These are phyloP conservation scores for Parasteatoda tepidariorum DNA, from an alignment of 1,140 invertebrate species.

Conservation along the genomic window DNA sequence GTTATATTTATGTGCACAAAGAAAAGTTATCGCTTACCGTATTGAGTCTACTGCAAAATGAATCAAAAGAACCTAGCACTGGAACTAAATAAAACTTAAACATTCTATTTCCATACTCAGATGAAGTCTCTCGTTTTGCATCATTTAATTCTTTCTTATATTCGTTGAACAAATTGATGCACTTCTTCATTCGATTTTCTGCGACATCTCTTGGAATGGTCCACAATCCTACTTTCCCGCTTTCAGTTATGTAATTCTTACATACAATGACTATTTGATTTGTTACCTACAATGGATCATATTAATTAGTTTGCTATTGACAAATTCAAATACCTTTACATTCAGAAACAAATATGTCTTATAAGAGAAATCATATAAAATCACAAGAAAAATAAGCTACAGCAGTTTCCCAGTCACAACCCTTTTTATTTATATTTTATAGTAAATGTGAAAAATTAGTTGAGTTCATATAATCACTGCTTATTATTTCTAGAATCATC, in stretches of 20 bases:
- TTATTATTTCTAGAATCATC: too few species aligned
- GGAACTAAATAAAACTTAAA: conserved; percentile 97
- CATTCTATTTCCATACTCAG: conserved; percentile 74
- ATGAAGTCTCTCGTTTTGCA: conserved; percentile 68
- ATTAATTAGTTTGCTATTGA: neutral
- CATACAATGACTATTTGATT: conserved; percentile 98
- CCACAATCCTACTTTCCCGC: conserved; percentile 90
- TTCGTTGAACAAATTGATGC: conserved; percentile 85
- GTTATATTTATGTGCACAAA: too few species aligned
- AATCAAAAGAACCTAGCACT: conserved; percentile 96
- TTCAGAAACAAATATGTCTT: too few species aligned
- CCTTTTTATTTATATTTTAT: too few species aligned
- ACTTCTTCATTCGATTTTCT: conserved; percentile 84
- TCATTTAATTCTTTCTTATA: conserved; percentile 71
- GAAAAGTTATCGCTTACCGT: too few species aligned
- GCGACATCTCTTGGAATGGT: conserved; percentile 80
- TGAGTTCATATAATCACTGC: too few species aligned
- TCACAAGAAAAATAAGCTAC: neutral
- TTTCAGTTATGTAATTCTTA: conserved; percentile 88
- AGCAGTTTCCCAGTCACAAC: too few species aligned
- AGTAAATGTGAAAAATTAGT: too few species aligned
- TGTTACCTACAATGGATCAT: conserved; percentile 78
- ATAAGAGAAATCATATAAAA: too few species aligned
- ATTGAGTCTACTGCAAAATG: conserved; percentile 87
- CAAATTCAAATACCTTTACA: neutral